Evolutionary conservation across 2,888 invertebrate species (phyloP).

Genomic region (Notodonta ziczac): DNA sequence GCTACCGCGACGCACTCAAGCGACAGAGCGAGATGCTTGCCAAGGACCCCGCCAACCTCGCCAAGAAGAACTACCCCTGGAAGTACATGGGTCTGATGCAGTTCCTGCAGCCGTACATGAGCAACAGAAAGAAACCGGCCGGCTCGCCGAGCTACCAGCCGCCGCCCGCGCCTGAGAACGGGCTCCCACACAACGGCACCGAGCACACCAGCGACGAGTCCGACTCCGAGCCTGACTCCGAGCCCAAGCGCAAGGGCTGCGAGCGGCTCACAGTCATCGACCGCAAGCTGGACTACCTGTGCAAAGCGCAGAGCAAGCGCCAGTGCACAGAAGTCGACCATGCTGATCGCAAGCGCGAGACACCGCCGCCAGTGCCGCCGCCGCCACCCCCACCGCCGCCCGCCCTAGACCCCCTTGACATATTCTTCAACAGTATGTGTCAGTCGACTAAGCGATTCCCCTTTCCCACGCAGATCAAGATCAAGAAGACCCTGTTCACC

Average conservation of each 20-base stretch:
- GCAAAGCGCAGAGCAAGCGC: constrained; percentile 52
- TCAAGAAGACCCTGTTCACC: constrained; percentile 69
- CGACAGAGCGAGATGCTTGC: constrained; percentile 71
- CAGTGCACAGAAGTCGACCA: constrained; percentile 35
- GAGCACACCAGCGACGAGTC: constrained; percentile 36
- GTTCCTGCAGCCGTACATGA: constrained; percentile 80
- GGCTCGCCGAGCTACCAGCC: constrained; percentile 45
- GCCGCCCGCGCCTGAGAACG: constrained; percentile 27
- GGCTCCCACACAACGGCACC: constrained; percentile 28
- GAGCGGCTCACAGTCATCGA: constrained; percentile 60
- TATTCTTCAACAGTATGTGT: constrained; percentile 79
- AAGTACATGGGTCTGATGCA: constrained; percentile 76
- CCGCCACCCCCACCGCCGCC: constrained; percentile 19
- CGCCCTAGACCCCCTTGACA: constrained; percentile 68
- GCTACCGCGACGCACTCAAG: constrained; percentile 78
- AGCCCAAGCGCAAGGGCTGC: constrained; percentile 50
- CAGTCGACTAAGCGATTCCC: constrained; percentile 75
- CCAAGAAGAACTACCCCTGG: constrained; percentile 70
- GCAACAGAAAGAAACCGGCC: constrained; percentile 65
- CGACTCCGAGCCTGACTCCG: constrained; percentile 48
- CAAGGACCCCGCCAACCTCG: constrained; percentile 50
- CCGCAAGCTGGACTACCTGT: constrained; percentile 64
- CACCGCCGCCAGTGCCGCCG: constrained; percentile 20
- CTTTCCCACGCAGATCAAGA: constrained; percentile 70
- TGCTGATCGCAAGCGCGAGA: constrained; percentile 17